A percentile compares a stretch with the other conserved stretches of the same genome.
These are phyloP conservation scores for Ptychochromis oligacanthus DNA, from an alignment of 2,113 vertebrate species.

Conservation along the genomic window DNA sequence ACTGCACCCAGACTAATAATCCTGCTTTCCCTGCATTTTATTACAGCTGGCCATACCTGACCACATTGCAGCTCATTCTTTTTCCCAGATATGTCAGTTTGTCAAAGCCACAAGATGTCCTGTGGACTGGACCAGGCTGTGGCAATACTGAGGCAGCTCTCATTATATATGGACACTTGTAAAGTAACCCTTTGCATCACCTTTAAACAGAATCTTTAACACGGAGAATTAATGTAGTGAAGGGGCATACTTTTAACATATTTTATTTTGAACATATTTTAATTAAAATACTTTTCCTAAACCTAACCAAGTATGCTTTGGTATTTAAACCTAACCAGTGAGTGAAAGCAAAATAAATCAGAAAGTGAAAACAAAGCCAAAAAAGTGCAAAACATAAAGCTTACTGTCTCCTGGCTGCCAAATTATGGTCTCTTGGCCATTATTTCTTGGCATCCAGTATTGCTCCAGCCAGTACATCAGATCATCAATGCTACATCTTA, in stretches of 20 bases:
- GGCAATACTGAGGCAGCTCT: too few relatives aligned
- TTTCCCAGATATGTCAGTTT: neutral
- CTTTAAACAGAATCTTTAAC: too few relatives aligned
- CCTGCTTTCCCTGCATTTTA: neutral
- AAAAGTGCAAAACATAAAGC: neutral
- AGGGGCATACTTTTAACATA: too few relatives aligned
- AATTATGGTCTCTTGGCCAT: too few relatives aligned
- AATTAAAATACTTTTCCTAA: rapidly evolving
- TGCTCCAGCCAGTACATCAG: neutral
- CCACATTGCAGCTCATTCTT: neutral
- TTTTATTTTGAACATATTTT: too few relatives aligned
- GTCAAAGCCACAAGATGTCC: rapidly evolving
- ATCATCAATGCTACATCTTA: neutral
- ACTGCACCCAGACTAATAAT: neutral
- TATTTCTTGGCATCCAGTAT: neutral
- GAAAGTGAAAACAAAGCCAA: neutral
- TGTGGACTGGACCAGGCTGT: too few relatives aligned
- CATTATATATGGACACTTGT: too few relatives aligned
- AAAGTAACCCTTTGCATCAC: too few relatives aligned
- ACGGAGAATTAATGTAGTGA: too few relatives aligned
- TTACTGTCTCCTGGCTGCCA: too few relatives aligned
- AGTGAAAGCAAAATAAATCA: neutral
- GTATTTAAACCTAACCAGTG: neutral
- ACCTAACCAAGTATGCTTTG: rapidly evolving
- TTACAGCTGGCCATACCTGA: neutral